Percentiles rank a stretch among this genome's conserved stretches.
These are phyloP conservation scores for Sebastes miniatus DNA, from an alignment of 2,797 vertebrate genomes.

Conservation along the genomic window DNA sequence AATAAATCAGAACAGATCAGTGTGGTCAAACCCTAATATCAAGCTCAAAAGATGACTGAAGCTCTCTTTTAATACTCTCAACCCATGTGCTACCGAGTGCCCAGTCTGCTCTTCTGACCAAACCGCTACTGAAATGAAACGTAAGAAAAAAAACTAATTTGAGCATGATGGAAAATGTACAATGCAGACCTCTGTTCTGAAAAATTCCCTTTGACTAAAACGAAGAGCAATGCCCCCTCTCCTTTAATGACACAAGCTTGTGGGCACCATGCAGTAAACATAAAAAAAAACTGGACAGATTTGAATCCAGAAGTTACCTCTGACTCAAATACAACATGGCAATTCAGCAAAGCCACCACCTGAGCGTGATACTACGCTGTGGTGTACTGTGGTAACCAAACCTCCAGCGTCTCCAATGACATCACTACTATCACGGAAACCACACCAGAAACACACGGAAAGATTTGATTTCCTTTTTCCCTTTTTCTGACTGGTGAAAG, in stretches of 20 bases:
- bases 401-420: conserved; percentile 40
- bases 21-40: not conserved
- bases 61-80: not conserved
- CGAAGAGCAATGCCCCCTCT: not conserved
- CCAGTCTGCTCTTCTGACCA: not conserved
- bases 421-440: conserved; percentile 55
- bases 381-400: conserved; percentile 46
- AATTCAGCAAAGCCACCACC: not conserved
- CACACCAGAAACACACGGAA: not conserved
- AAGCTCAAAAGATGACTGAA: not conserved
- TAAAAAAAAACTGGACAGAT: not conserved
- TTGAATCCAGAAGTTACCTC: not conserved
- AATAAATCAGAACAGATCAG: not conserved
- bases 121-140: not conserved
- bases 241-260: not conserved
- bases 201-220: not conserved
- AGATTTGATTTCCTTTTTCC: conserved; percentile 9
- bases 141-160: not conserved
- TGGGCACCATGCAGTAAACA: not conserved
- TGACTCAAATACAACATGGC: not conserved
- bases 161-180: not conserved
- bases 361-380: conserved; percentile 6
- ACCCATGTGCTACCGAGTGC: not conserved
- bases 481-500: not conserved
- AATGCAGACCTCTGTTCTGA: not conserved